Evolutionary conservation across 2,113 vertebrate genomes (phyloP), one percentile per base, ranked within the genome.

Genomic region (Hippoglossus stenolepis): DNA sequence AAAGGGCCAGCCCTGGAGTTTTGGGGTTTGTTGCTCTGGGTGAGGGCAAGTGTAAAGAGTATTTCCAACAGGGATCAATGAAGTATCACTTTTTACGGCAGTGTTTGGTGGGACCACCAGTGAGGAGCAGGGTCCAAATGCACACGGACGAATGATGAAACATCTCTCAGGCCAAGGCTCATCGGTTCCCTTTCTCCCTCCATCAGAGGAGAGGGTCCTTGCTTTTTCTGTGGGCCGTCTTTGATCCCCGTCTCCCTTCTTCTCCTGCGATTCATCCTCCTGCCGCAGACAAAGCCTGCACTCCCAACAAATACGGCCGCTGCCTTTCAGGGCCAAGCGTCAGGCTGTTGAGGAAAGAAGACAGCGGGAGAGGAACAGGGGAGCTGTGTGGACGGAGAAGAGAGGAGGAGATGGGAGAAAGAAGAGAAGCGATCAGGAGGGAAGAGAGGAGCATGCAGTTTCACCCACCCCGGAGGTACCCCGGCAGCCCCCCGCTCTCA

Each of bases 271-370:
- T 93, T 93, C 91, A 93, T 90, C 89, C 74, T 80, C 78, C 74
- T 57, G 75, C 70, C 47, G 2, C 75, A 49, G 70, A 93, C 93
- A 93, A 94, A 93, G 90, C 73, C 87, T 26, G 26, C 68, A 74
- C 73, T 82, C 70, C 89, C 89, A 91, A 92, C 91, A 93, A 93
- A 94, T 62, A 76, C 80, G 85, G 90, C 91, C 84, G 73, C 89
- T 84, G 91, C 88, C 87, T 90, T 92, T 93, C 88, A 93, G 91
- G 94, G 93, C 94, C 94, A 94, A 94, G 92, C 94, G 90, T 94
- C 94, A 94, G 92, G 88, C 87, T 87, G 91, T 88, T 84, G 90
- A 88, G 84, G 87, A 79, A 77, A 78, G 77, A 75, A 90, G 85
- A 89, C 87, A 82, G 88, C 83, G 45, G 82, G 65, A 89, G 80